Base-by-base conservation (phyloP, 2,797 vertebrate genomes). In the Takifugu rubripes region DNA sequence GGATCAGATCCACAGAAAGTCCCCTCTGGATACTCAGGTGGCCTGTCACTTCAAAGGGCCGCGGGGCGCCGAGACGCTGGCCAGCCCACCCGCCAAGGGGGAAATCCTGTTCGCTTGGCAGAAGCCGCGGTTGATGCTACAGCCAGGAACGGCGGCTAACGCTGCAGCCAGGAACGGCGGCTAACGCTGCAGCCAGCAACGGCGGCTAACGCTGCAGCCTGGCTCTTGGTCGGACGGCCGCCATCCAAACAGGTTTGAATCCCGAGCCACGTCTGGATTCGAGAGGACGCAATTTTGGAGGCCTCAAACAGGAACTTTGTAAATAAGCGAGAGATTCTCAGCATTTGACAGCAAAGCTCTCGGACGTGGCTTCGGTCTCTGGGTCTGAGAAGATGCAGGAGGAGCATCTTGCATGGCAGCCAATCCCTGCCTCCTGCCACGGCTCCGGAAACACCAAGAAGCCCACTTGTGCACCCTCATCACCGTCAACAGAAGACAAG, bases 21-120 rank as follows among this genome's bases (percentile, higher is more conserved):
- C 84, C 44, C 6, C 3, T 71, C 75, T 3, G 60, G 78, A 72
- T 81, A 82, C 65, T 67, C 71, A 9, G 69, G 70, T 73, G 74
- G 79, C 52, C 81, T 76, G 79, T 66, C 68, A 90, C 90, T 89
- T 92, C 85, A 92, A 91, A 91, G 78, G 74, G 65, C 68, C 46
- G 43, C n/a, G 29, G 72, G 78, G 68, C 68, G 3, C 77, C 25
- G 46, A 58, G 12, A 68, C 72, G 78, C 77, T 81, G 76, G 75
- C 67, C 57, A 71, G 70, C 66, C 73, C 64, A 70, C 76, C 72
- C 71, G 70, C 66, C 73, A 78, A 66, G 78, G 74, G 25, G 81
- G 76, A 78, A 82, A 87, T 88, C 82, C 83, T 79, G 77, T 85
- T 64, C 10, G 58, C 63, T 82, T 83, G 79, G 84, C 81, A 81